phyloP scores from a whole-genome alignment of 2,888 invertebrate genomes.

The Seladonia tumulorum region DNA sequence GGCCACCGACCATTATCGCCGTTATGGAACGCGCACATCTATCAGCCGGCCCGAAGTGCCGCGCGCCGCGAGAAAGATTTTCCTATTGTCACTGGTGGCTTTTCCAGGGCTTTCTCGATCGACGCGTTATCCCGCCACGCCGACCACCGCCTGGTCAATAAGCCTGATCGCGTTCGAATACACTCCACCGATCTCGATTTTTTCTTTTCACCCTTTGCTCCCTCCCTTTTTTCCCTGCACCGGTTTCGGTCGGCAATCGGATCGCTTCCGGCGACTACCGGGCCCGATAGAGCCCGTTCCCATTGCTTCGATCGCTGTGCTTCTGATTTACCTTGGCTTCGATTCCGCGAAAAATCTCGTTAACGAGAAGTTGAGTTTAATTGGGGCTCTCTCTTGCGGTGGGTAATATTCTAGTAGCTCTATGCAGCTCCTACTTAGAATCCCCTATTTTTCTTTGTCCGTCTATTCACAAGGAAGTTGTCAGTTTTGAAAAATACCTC shows the following conservation, averaged over 20 bases:
- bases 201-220: background rate
- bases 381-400: no score
- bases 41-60: constrained; percentile 62
- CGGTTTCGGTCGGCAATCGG: background rate
- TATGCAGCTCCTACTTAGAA: no score
- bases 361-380: no score
- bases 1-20: constrained; percentile 73
- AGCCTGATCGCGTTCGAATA: constrained; percentile 50
- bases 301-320: background rate
- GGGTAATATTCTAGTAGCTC: no score
- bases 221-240: no score
- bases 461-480: no score
- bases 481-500: no score
- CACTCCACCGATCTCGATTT: constrained; percentile 18
- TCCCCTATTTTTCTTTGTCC: no score
- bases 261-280: constrained; percentile 9
- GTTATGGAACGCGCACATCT: constrained; percentile 69
- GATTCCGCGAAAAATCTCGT: background rate
- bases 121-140: constrained; percentile 24
- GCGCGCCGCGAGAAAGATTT: constrained; percentile 57
- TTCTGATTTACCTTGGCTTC: background rate
- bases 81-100: constrained; percentile 61
- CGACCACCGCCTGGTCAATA: constrained; percentile 29
- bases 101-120: constrained; percentile 41
- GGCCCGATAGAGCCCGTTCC: background rate